Percentiles rank a stretch among this genome's conserved stretches.
Conservation (phyloP, 23 tunicate genomes). For the Phallusia fumigata region DNA sequence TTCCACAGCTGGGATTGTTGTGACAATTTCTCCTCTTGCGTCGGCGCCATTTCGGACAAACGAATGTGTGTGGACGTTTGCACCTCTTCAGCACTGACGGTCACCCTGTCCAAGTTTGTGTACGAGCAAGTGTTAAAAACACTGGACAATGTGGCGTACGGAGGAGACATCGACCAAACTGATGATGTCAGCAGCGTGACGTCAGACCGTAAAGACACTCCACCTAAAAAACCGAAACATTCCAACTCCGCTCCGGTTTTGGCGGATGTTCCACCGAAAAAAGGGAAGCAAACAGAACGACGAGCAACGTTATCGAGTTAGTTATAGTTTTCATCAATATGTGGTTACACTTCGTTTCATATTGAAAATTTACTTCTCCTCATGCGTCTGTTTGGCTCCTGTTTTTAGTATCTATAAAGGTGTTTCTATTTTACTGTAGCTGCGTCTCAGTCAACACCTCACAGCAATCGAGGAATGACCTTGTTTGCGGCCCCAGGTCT, state of each 20-base stretch:
- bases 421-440: neutral
- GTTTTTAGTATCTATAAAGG: too few species aligned
- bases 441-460: conserved; percentile 60
- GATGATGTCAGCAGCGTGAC: neutral
- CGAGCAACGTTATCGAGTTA: neutral
- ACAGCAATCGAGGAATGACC: conserved; percentile 7
- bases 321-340: neutral
- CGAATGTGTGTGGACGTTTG: conserved; percentile 61
- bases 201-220: neutral
- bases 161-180: conserved; percentile 71
- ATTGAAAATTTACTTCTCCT: too few species aligned
- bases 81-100: conserved; percentile 40
- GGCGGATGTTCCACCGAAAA: neutral
- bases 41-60: conserved; percentile 61
- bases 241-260: conserved; percentile 40
- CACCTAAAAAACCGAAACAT: conserved; percentile 1
- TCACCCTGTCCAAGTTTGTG: conserved; percentile 68
- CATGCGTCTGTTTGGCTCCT: too few species aligned
- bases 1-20: conserved; percentile 17
- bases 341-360: neutral
- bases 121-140: conserved; percentile 96
- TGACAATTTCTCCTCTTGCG: conserved; percentile 26
- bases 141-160: conserved; percentile 77
- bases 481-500: conserved; percentile 42
- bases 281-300: neutral